Base-by-base conservation (phyloP, 2,113 vertebrate genomes). In the Chaenocephalus aceratus region DNA sequence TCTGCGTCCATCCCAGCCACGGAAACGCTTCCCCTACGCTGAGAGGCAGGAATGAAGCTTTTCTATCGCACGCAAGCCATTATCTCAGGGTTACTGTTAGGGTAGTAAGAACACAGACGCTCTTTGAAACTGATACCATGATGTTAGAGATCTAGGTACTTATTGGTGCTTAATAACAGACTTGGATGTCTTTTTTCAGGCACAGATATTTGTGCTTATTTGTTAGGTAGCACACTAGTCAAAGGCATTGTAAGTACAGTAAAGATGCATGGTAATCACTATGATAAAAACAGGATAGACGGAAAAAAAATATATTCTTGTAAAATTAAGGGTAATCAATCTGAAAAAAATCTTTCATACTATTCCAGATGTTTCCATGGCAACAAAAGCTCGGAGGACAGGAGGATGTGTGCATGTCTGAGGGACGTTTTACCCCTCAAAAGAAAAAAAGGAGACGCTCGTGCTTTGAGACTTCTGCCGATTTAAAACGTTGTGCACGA, bases 201-300 rank as follows among this genome's bases (percentile, higher is more conserved):
- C 34, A 49, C 63, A 48, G 48, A 48, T 15, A 26, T 72, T 90
- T 89, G 82, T 91, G 89, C 87, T 88, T 81, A 44, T 79, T 48
- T 59, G 21, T 54, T 21, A 23, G 44, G 49, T 21, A 64, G 73
- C 76, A 68, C 60, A 45, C 36, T 18, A 52, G 23, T 54, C 26
- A 16, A 80, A 72, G 44, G 44, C 63, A 21, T 23, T 26, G 10
- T 15, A 10, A 61, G 60, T 44, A 67, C 72, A 70, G 36, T 57
- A 67, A 45, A 49, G 68, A 21, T 15, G 16, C 3, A 13, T 36
- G 10, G 34, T 58, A 58, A 45, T 65, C 21, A 16, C 11, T 30
- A 44, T 6, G 36, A 46, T 34, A 9, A 49, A 21, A 61, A 34
- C 4, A 61, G 36, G 16, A 7, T 54, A 11, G 11, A 13, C 6